Evolutionary conservation across 2,113 vertebrate genomes (phyloP).

Genomic region (Dendrocopos noguchii): DNA sequence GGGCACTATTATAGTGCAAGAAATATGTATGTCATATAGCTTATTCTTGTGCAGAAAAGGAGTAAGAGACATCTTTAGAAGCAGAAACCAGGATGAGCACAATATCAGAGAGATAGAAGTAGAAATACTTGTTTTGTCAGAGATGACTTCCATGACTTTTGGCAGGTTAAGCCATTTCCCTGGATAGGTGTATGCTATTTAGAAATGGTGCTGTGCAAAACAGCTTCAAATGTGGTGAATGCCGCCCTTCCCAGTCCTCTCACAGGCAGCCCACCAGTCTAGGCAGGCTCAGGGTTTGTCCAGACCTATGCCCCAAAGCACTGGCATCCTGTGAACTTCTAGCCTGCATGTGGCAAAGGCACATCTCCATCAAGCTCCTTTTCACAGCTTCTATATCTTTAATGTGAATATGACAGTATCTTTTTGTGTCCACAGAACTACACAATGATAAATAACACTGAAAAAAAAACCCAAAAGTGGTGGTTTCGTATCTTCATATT

Average conservation of each 20-base stretch:
- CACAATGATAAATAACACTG: not conserved
- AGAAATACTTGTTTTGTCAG: not conserved
- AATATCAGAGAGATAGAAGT: not conserved
- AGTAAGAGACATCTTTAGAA: not conserved
- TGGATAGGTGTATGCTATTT: not conserved
- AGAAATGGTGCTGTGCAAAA: not conserved
- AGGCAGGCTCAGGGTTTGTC: not conserved
- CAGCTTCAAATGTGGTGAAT: not conserved
- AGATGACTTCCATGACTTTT: not conserved
- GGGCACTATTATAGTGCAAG: not conserved
- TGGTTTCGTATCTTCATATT: not conserved
- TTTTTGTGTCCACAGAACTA: not conserved
- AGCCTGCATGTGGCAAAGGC: not conserved
- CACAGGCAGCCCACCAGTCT: not conserved
- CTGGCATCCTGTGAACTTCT: not conserved
- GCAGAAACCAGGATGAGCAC: not conserved
- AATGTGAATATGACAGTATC: rapidly evolving
- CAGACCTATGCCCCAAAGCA: not conserved
- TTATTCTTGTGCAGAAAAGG: not conserved
- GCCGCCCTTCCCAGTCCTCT: not conserved
- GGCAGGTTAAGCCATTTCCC: not conserved
- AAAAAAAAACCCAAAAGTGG: not conserved
- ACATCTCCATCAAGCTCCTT: not conserved
- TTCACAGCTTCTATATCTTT: not conserved
- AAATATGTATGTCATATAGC: not conserved